Conservation (phyloP, 1,140 invertebrate species). For the Pachypeltis micranthus region DNA sequence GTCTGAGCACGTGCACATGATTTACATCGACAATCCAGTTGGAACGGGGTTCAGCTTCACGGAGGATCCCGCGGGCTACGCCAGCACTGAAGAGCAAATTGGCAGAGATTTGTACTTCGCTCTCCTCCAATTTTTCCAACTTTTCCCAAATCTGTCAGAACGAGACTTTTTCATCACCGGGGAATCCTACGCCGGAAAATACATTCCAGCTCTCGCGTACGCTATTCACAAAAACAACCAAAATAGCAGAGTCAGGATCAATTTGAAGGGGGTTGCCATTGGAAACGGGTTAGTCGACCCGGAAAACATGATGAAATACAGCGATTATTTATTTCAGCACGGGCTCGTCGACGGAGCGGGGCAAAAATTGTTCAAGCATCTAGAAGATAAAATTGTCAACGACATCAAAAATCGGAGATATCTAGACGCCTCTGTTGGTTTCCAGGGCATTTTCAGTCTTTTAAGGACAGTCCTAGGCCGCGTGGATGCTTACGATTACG, state of each 20-base stretch:
- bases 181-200: too few relatives aligned
- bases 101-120: slow-evolving; percentile 18
- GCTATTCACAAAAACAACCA: slow-evolving; percentile 52
- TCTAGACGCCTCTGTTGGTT: slow-evolving; percentile 30
- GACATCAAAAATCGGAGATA: slow-evolving; percentile 4
- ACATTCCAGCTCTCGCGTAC: slow-evolving; percentile 62
- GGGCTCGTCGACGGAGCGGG: slow-evolving; percentile 37
- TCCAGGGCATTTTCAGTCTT: slow-evolving; percentile 35
- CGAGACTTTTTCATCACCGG: slow-evolving; percentile 66
- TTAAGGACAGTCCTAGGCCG: slow-evolving; percentile 57
- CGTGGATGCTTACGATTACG: slow-evolving; percentile 65
- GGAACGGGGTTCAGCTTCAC: too few relatives aligned
- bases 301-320: slow-evolving; percentile 59
- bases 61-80: slow-evolving; percentile 48
- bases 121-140: slow-evolving; percentile 50
- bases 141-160: slow-evolving; percentile 52
- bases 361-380: slow-evolving; percentile 30
- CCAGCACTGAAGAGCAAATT: slow-evolving; percentile 47
- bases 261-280: slow-evolving; percentile 58
- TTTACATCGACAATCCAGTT: slow-evolving; percentile 84
- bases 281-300: slow-evolving; percentile 78
- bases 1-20: slow-evolving; percentile 19
- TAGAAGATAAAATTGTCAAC: slow-evolving; percentile 11
- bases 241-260: too few relatives aligned
- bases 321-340: slow-evolving; percentile 66